Base-by-base conservation (phyloP, 2,888 invertebrate species). In the Aspidiotus destructor region DNA sequence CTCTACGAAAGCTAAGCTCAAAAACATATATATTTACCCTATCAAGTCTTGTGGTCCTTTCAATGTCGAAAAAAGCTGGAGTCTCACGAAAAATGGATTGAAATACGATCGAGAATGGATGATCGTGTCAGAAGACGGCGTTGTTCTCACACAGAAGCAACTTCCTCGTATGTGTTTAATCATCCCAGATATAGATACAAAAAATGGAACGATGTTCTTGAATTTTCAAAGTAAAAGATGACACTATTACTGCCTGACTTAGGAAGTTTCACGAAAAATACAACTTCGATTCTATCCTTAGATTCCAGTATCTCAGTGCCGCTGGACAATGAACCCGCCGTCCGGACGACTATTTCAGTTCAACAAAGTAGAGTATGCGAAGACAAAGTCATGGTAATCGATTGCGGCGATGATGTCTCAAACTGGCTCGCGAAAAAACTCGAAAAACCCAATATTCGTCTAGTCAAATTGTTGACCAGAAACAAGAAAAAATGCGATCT, bases 81-180 rank as follows among this genome's bases (percentile, higher is more conserved):
- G 81, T 70, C 77, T 96, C 68, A 86, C 86, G 11, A 74, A 78
- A 0, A 86, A 85, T 74, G 97, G 97, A 0, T 82, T 98, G 44
- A 81, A 86, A 74, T 92, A 87, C 77, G 98, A 98, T 78, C 83
- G 97, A 72, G 85, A 88, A 75, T 98, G 95, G 94, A 92, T 96
- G 91, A 86, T 98, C 70, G 83, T 92, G 8, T 88, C 86, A 74
- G 83, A 85, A 9, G 82, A 85, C 74, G 94, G 94, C 15, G 84
- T 88, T 70, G 88, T 89, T 70, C 78, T 97, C 65, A 94, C 92
- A 2, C 95, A 96, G 77, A 96, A 97, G 78, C 84, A 88, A 70
- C 85, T 86, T 74, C 82, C 87, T 1, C 82, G 82, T 72, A 81
- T 98, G 77, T 92, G 93, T 76, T 79, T 89, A 71, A 83, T 97